phyloP scores from a whole-genome alignment of 2,888 invertebrate genomes.

The Stenolophus ochropezus region DNA sequence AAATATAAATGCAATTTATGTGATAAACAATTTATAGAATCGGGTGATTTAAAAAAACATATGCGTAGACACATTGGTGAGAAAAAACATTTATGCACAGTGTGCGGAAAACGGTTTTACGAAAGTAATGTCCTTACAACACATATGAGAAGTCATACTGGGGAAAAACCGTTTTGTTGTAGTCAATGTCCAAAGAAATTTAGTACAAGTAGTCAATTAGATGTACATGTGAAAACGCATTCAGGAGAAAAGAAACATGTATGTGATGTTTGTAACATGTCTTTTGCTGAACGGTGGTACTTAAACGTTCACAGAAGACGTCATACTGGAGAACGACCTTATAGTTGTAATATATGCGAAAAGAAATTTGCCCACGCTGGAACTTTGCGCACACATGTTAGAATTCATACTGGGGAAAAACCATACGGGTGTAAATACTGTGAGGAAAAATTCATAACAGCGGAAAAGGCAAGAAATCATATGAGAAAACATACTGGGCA shows the following conservation, averaged over 20 bases:
- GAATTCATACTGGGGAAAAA: conserved; percentile 63
- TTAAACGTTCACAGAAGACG: conserved; percentile 60
- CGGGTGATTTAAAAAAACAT: conserved; percentile 64
- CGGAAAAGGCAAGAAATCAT: conserved; percentile 38
- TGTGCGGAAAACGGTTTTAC: conserved; percentile 61
- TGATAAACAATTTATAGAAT: conserved; percentile 63
- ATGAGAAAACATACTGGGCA: conserved; percentile 46
- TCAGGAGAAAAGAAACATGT: conserved; percentile 66
- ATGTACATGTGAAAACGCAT: conserved; percentile 91
- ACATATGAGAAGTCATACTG: conserved; percentile 97
- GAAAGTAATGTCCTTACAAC: conserved; percentile 63
- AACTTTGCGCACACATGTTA: conserved; percentile 64
- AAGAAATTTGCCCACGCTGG: conserved; percentile 65
- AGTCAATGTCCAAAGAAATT: conserved; percentile 97
- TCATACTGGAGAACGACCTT: conserved; percentile 61
- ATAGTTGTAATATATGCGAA: conserved; percentile 63
- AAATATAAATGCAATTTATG: conserved; percentile 64
- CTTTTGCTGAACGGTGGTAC: conserved; percentile 60
- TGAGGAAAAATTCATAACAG: conserved; percentile 29
- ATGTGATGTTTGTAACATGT: conserved; percentile 62
- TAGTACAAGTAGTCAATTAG: conserved; percentile 97
- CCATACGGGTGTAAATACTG: conserved; percentile 37
- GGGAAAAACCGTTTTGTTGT: conserved; percentile 98
- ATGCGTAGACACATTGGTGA: conserved; percentile 64
- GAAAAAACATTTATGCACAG: conserved; percentile 63